phyloP scores from a whole-genome alignment of 2,113 vertebrate species.

The Xenopus laevis region DNA sequence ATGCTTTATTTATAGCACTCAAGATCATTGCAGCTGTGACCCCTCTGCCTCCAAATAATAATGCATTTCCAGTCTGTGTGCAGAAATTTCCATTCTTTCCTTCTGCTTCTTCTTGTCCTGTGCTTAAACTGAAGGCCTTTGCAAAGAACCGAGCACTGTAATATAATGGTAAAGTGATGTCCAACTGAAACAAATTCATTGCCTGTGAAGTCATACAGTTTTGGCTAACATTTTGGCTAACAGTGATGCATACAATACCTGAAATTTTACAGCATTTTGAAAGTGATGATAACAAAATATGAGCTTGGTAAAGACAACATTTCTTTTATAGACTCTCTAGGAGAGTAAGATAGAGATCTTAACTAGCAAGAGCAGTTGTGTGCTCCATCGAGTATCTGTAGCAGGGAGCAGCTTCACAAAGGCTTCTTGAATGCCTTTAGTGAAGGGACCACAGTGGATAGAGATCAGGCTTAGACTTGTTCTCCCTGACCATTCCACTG shows the following conservation, averaged over 20 bases:
- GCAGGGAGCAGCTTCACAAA: too few relatives aligned
- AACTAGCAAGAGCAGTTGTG: too few relatives aligned
- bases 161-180: not conserved
- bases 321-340: too few relatives aligned
- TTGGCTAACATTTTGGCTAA: not conserved
- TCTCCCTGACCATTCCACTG: too few relatives aligned
- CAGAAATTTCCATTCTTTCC: slow-evolving; percentile 1
- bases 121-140: not conserved
- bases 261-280: not conserved
- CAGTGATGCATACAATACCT: not conserved
- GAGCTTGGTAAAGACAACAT: too few relatives aligned
- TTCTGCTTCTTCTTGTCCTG: not conserved
- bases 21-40: not conserved
- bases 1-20: slow-evolving; percentile 16
- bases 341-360: too few relatives aligned
- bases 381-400: too few relatives aligned
- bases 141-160: too few relatives aligned
- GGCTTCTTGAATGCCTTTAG: too few relatives aligned
- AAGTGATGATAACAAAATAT: too few relatives aligned
- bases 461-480: too few relatives aligned
- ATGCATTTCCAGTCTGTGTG: slow-evolving; percentile 14
- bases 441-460: too few relatives aligned
- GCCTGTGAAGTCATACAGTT: slow-evolving; percentile 21
- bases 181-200: slow-evolving; percentile 1
- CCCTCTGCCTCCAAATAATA: slow-evolving; percentile 3